A percentile compares a stretch with the other conserved stretches of the same genome.
Evolutionary conservation across 1,140 invertebrate species (phyloP).

Genomic region (Phymastichus coffea): DNA sequence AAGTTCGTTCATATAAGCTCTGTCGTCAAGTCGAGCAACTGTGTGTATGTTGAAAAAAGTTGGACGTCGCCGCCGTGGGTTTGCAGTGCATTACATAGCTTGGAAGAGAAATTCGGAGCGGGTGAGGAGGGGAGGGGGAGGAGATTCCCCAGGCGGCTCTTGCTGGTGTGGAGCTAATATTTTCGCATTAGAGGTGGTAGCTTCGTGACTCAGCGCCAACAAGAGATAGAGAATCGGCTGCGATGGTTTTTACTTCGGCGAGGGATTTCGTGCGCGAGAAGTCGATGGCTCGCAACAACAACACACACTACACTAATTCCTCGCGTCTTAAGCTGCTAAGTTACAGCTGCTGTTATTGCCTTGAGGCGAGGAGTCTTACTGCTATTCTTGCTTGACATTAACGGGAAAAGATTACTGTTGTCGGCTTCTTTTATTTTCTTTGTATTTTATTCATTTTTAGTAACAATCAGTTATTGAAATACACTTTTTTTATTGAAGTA

Average conservation of each 20-base stretch:
- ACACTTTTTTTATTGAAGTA: too few species aligned
- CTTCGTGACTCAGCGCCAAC: not conserved
- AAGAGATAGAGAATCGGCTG: not conserved
- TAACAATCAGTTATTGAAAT: too few species aligned
- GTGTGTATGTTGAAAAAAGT: constrained; percentile 12
- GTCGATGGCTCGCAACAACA: not conserved
- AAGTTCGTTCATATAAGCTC: too few species aligned
- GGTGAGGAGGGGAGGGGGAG: too few species aligned
- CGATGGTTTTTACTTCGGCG: not conserved
- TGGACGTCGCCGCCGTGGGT: not conserved
- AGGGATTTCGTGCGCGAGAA: not conserved
- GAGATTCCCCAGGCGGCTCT: too few species aligned
- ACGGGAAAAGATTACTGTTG: too few species aligned
- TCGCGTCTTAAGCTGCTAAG: constrained; percentile 9
- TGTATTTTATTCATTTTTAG: too few species aligned
- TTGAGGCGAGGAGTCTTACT: not conserved
- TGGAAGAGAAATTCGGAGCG: too few species aligned
- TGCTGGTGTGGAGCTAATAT: too few species aligned
- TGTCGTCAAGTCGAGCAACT: too few species aligned
- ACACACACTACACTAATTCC: constrained; percentile 10
- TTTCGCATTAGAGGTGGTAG: constrained; percentile 14
- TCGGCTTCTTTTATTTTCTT: too few species aligned
- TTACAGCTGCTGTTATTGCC: not conserved
- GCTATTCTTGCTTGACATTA: too few species aligned
- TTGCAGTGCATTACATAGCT: not conserved